Conservation (phyloP, 2,888 invertebrate species). For the Phyto melanocephala region DNA sequence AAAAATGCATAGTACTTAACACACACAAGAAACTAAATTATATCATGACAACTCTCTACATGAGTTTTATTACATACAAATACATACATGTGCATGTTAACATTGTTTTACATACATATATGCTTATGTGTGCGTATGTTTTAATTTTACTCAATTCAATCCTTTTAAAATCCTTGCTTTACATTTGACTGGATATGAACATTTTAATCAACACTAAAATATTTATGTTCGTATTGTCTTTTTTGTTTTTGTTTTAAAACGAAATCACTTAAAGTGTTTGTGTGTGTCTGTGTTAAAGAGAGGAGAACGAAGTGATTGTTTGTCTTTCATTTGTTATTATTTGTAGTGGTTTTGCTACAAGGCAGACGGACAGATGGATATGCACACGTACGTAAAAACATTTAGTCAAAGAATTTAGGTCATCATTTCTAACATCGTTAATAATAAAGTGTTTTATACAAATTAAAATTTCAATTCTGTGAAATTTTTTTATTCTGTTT, state of each 20-base stretch:
- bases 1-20: neutral
- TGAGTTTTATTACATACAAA: no score
- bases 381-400: no score
- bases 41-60: slow-evolving; percentile 19
- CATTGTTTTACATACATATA: no score
- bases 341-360: neutral
- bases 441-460: slow-evolving; percentile 24
- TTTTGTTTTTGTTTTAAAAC: neutral
- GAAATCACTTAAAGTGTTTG: slow-evolving; percentile 15
- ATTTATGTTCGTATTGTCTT: neutral
- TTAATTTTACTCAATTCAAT: slow-evolving; percentile 47
- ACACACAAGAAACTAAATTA: slow-evolving; percentile 9
- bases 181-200: slow-evolving; percentile 56
- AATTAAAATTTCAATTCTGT: neutral
- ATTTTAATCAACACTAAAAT: slow-evolving; percentile 58
- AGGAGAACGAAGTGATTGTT: slow-evolving; percentile 24
- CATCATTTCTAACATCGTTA: slow-evolving; percentile 6
- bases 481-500: neutral
- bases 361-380: neutral
- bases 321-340: slow-evolving; percentile 13
- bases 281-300: no score
- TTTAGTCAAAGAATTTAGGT: neutral
- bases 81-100: no score
- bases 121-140: neutral
- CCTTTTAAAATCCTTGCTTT: slow-evolving; percentile 50